phyloP scores from a whole-genome alignment of 1,140 invertebrate species.

The Planococcus citri region DNA sequence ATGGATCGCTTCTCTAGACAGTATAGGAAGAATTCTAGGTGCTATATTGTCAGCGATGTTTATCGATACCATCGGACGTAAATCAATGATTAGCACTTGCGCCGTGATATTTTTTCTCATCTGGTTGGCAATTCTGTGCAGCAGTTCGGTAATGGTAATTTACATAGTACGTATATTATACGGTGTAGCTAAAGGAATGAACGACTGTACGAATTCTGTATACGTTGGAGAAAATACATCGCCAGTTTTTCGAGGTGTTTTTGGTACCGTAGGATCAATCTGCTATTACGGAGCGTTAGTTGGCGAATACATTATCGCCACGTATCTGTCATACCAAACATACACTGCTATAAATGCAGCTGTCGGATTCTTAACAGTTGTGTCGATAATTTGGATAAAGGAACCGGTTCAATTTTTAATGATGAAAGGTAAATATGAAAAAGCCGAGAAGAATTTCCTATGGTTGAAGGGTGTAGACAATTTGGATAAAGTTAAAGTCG shows the following conservation, averaged over 20 bases:
- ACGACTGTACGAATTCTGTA: conserved; percentile 63
- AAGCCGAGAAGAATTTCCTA: conserved; percentile 48
- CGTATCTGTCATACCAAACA: conserved; percentile 51
- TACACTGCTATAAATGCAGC: conserved; percentile 49
- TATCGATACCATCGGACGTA: conserved; percentile 7
- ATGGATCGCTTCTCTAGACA: conserved; percentile 7
- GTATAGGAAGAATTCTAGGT: background rate
- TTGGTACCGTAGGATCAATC: conserved; percentile 65
- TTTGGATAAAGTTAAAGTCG: conserved; percentile 23
- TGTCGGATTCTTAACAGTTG: conserved; percentile 46
- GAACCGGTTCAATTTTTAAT: conserved; percentile 65
- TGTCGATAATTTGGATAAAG: conserved; percentile 59
- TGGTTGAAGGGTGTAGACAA: conserved; percentile 43
- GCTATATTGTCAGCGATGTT: background rate
- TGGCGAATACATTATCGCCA: conserved; percentile 58
- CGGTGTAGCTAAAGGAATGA: conserved; percentile 56
- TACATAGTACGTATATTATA: background rate
- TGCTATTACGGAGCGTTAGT: conserved; percentile 66
- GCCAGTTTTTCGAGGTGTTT: conserved; percentile 26
- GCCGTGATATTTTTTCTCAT: background rate
- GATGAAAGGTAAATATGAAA: conserved; percentile 41
- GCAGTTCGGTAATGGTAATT: background rate
- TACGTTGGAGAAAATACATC: conserved; percentile 67
- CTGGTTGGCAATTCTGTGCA: background rate
- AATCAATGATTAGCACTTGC: background rate